Percentiles rank a stretch among this genome's conserved stretches.
phyloP scores from a whole-genome alignment of 2,113 vertebrate species.

The Leucopsar rothschildi region DNA sequence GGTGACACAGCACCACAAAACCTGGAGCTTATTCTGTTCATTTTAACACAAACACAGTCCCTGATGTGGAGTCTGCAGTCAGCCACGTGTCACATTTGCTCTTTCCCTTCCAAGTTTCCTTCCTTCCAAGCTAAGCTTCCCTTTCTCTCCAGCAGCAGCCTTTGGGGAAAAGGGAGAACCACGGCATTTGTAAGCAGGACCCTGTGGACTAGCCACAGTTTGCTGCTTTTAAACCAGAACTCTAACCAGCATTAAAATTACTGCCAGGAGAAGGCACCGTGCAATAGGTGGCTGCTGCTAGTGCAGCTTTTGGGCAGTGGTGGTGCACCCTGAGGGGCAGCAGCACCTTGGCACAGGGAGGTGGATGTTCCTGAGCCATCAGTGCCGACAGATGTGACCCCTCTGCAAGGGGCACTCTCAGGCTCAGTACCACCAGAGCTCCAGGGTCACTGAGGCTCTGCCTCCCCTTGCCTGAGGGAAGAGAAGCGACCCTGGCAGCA shows the following conservation, averaged over 20 bases:
- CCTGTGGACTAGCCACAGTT: not conserved
- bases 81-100: not conserved
- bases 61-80: not conserved
- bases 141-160: not conserved
- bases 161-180: fast-evolving
- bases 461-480: not conserved
- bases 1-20: not conserved
- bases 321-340: not conserved
- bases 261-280: not conserved
- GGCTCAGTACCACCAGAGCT: not conserved
- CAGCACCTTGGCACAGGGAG: not conserved
- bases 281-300: not conserved
- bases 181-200: not conserved
- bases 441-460: fast-evolving
- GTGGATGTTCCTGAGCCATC: fast-evolving
- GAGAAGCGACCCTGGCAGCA: fast-evolving
- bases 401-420: fast-evolving
- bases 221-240: not conserved
- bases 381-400: not conserved
- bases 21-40: not conserved
- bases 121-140: not conserved
- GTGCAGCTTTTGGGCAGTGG: not conserved
- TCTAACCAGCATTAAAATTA: not conserved
- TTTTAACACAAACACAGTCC: not conserved
- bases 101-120: not conserved